These are phyloP conservation scores for Psilopsiagon aurifrons DNA, from an alignment of 2,113 vertebrate genomes.

Conservation along the genomic window DNA sequence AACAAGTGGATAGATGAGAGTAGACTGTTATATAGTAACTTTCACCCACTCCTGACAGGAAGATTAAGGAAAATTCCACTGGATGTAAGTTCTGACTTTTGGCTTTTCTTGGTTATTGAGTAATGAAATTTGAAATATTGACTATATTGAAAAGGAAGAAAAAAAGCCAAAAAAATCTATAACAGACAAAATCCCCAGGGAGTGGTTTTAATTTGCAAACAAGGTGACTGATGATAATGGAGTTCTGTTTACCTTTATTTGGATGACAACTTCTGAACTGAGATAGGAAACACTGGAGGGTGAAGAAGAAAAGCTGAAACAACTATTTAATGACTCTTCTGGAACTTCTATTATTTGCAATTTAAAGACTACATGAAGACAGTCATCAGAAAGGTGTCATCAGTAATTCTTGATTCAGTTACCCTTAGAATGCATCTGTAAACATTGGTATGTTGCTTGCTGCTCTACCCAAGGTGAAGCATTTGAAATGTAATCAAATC, in stretches of 20 bases:
- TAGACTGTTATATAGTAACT: constrained; percentile 82
- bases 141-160: background rate
- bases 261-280: background rate
- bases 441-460: background rate
- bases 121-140: background rate
- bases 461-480: background rate
- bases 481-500: background rate
- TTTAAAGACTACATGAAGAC: background rate
- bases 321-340: background rate
- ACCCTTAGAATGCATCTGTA: background rate
- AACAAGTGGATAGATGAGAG: constrained; percentile 83
- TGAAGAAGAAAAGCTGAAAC: background rate
- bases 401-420: background rate
- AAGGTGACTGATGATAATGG: background rate
- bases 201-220: background rate
- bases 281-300: background rate
- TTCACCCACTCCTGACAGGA: constrained; percentile 85
- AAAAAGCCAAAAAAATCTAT: rapidly evolving
- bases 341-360: background rate
- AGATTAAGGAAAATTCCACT: constrained; percentile 72
- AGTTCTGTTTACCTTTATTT: background rate
- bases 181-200: background rate
- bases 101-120: background rate
- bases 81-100: constrained; percentile 77
- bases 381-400: background rate